A percentile compares a stretch with the other conserved stretches of the same genome.
phyloP scores from a whole-genome alignment of 35 echinoderm and acorn worm species.

The Strongylocentrotus purpuratus region DNA sequence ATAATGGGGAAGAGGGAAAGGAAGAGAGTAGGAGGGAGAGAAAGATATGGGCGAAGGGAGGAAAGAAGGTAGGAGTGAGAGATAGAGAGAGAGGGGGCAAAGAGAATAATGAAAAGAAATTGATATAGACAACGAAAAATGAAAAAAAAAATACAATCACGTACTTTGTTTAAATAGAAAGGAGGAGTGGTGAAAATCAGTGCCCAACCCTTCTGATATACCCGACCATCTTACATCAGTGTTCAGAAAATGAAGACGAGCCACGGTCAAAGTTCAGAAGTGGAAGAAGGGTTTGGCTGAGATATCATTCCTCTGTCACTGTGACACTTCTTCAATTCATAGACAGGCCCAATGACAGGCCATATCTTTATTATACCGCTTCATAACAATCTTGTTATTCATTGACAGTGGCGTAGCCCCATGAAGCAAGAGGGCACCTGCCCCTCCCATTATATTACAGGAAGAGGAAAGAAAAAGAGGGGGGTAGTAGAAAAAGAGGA shows the following conservation, averaged over 20 bases:
- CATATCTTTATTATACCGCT: neutral
- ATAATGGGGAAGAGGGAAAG: no score
- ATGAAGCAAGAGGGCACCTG: no score
- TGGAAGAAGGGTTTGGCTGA: neutral
- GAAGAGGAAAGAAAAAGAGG: no score
- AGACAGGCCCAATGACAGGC: neutral
- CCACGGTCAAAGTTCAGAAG: neutral
- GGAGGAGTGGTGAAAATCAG: neutral
- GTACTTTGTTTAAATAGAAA: neutral
- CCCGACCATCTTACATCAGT: neutral
- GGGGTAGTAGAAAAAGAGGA: no score
- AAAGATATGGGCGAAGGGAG: no score
- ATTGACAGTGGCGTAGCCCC: no score
- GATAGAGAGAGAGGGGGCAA: no score
- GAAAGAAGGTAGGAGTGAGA: no score
- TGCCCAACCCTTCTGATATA: neutral
- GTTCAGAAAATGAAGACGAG: neutral
- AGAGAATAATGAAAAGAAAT: no score
- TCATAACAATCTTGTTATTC: neutral
- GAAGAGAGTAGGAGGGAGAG: no score
- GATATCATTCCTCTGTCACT: neutral
- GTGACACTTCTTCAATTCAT: slow-evolving; percentile 5
- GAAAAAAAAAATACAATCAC: no score
- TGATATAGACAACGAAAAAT: neutral
- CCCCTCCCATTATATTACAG: no score